Conservation (phyloP, 2,113 vertebrate species). For the Pseudolaguvia tuberculata region DNA sequence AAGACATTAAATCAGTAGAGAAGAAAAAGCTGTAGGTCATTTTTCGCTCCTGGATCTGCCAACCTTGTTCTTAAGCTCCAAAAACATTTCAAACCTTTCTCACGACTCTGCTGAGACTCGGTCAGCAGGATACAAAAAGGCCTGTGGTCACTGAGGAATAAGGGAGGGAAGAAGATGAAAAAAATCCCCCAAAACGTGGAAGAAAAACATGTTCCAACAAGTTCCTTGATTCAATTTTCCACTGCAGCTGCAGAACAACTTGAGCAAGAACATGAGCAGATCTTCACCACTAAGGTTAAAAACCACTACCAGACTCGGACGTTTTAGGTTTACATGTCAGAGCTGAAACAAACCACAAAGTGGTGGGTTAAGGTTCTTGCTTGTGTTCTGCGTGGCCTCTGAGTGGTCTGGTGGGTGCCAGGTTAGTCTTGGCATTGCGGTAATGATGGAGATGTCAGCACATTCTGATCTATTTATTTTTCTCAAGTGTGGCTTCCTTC, state of each 20-base stretch:
- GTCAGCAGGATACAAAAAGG: constrained; percentile 2
- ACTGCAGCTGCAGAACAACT: constrained; percentile 48
- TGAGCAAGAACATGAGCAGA: constrained; percentile 21
- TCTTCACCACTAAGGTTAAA: constrained; percentile 9
- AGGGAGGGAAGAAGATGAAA: neutral
- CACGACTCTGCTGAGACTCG: constrained; percentile 16
- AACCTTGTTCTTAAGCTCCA: neutral
- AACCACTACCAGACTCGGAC: neutral
- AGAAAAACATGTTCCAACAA: constrained; percentile 3
- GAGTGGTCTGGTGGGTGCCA: constrained; percentile 47
- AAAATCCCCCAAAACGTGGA: constrained; percentile 6
- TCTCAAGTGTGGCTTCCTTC: constrained; percentile 36
- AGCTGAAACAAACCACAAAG: neutral
- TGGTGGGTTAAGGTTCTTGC: neutral
- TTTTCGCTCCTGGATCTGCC: neutral
- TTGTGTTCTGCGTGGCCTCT: neutral
- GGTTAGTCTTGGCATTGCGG: constrained; percentile 58
- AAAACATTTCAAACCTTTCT: constrained; percentile 3
- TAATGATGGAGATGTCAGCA: constrained; percentile 43
- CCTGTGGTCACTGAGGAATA: neutral
- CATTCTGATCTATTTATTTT: constrained; percentile 48
- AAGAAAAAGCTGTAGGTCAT: neutral
- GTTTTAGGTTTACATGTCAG: constrained; percentile 1
- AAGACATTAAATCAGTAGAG: neutral
- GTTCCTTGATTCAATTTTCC: constrained; percentile 29